phyloP scores from a whole-genome alignment of 1,140 invertebrate genomes.

The Lutraria rhynchaena region DNA sequence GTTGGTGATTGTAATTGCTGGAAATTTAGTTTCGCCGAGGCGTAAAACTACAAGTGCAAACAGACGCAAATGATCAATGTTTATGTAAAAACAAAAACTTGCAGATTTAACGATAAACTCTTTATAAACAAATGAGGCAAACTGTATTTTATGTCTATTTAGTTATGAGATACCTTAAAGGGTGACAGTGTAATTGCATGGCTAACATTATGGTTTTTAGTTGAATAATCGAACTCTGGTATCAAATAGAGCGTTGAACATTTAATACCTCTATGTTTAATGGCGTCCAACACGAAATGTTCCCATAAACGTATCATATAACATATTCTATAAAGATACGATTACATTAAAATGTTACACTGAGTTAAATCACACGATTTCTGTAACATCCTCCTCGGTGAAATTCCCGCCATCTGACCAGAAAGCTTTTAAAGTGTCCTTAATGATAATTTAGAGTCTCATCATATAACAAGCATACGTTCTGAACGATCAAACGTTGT shows the following conservation, averaged over 20 bases:
- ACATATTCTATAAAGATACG: slow-evolving; percentile 31
- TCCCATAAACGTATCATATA: slow-evolving; percentile 45
- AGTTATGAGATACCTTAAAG: slow-evolving; percentile 41
- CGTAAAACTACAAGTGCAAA: too few species aligned
- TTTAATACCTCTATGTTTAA: slow-evolving; percentile 55
- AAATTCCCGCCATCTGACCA: slow-evolving; percentile 3
- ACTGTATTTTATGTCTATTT: slow-evolving; percentile 47
- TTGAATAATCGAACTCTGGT: slow-evolving; percentile 11
- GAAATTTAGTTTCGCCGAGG: too few species aligned
- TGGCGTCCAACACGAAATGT: slow-evolving; percentile 43
- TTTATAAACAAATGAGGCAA: slow-evolving; percentile 32
- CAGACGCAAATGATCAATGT: neutral
- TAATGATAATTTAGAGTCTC: too few species aligned
- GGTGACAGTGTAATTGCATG: slow-evolving; percentile 34
- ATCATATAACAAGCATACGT: too few species aligned
- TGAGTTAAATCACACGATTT: slow-evolving; percentile 12
- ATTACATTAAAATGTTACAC: slow-evolving; percentile 42
- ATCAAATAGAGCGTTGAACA: slow-evolving; percentile 42
- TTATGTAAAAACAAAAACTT: slow-evolving; percentile 23
- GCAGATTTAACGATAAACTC: slow-evolving; percentile 20
- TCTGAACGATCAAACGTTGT: too few species aligned
- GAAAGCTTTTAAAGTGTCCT: slow-evolving; percentile 24
- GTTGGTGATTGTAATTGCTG: too few species aligned
- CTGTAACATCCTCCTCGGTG: slow-evolving; percentile 13
- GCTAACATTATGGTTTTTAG: slow-evolving; percentile 36